Base-by-base conservation (phyloP, 2,113 vertebrate genomes). In the Nothobranchius furzeri region DNA sequence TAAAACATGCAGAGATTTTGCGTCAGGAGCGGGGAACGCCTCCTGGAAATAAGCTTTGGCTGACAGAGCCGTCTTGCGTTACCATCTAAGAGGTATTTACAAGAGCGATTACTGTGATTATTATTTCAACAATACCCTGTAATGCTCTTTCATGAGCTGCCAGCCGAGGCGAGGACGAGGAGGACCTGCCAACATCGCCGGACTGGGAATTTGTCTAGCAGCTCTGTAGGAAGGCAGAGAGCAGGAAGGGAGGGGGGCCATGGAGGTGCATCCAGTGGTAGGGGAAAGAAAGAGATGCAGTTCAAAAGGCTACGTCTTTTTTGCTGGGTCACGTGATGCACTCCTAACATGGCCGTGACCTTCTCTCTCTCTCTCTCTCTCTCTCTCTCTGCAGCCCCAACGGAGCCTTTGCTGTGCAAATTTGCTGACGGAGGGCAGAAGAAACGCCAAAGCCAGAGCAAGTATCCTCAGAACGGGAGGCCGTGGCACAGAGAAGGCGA, bases 401-500 rank as follows among this genome's bases (percentile, higher is more conserved):
- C 91, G 74, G 96, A 98, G 92, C 96, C 96, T 91, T 94, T 98
- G 93, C 95, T 98, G 93, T 98, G 96, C 93, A 98, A 98, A 94
- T 98, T 98, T 85, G 96, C 96, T 53, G 96, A 98, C 71, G 96
- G 96, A 92, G 96, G 96, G 82, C 96, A 98, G 91, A 98, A 98
- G 93, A 98, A 98, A 91, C 88, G 96, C 59, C 96, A 98, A 92
- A 96, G 96, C 93, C 96, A 98, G 94, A 96, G 95, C 92, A 98
- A 98, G 93, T 98, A 98, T 76, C 96, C 95, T 71, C 96, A 98
- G 92, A 98, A 98, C 56, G 96, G 96, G 78, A 94, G 96, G 90
- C 95, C 95, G 46, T 98, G 96, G 96, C 95, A 95, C 90, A 93
- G 96, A 89, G 96, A 98, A 91, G 95, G 95, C 92, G 96, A 98